phyloP scores from a whole-genome alignment of 2,888 invertebrate species.

The Hyppa rectilinea region DNA sequence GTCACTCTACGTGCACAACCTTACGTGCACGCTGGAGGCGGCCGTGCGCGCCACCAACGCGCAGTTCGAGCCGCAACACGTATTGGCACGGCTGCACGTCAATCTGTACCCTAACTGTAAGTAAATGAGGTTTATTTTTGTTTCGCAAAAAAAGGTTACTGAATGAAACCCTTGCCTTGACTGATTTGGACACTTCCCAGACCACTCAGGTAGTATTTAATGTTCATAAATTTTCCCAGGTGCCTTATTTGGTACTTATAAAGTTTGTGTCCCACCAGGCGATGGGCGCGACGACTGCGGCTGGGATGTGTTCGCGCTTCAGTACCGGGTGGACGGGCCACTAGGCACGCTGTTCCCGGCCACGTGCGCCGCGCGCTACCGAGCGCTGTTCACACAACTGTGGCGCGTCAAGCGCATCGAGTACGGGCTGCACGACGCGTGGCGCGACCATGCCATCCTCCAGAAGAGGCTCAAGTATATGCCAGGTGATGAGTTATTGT shows the following conservation, averaged over 20 bases:
- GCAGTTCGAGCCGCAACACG: constrained; percentile 97
- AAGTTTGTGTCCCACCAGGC: constrained; percentile 72
- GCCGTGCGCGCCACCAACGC: constrained; percentile 98
- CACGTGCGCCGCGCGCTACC: constrained; percentile 93
- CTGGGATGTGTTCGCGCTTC: constrained; percentile 97
- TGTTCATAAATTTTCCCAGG: no score
- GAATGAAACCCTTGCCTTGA: no score
- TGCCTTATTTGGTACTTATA: no score
- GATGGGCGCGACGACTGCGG: constrained; percentile 93
- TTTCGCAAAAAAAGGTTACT: no score
- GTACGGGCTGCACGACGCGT: constrained; percentile 94
- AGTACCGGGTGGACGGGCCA: constrained; percentile 97
- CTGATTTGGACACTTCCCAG: no score
- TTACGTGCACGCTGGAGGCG: constrained; percentile 95
- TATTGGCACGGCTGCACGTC: constrained; percentile 96
- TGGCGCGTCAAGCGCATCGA: constrained; percentile 98
- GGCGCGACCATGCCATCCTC: constrained; percentile 95
- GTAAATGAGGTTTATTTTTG: no score
- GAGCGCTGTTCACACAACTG: constrained; percentile 95
- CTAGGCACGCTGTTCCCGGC: constrained; percentile 96
- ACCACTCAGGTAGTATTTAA: no score
- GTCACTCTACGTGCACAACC: constrained; percentile 96
- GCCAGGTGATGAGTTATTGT: constrained; percentile 88
- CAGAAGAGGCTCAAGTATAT: constrained; percentile 93
- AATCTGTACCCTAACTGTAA: constrained; percentile 91